Evolutionary conservation across 2,888 invertebrate species (phyloP).

Genomic region (Drosophila testacea): DNA sequence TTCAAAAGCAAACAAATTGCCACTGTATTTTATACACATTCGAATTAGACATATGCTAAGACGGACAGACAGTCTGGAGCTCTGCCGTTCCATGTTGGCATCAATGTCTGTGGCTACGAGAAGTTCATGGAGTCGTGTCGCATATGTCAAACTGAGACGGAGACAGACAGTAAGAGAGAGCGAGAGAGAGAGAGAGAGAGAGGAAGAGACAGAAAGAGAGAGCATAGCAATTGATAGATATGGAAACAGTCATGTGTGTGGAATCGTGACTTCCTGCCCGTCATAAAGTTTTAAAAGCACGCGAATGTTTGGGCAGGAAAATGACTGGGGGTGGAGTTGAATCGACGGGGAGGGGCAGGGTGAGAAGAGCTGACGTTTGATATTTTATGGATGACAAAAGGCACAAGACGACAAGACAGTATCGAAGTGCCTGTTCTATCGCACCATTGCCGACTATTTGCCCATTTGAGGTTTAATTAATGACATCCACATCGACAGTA

Average conservation of each 20-base stretch:
- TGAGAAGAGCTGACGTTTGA: conserved; percentile 26
- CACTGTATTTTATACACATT: conserved; percentile 26
- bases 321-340: background rate
- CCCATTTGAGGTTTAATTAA: conserved; percentile 79
- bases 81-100: conserved; percentile 28
- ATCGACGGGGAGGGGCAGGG: background rate
- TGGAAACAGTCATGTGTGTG: conserved; percentile 35
- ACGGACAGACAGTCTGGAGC: conserved; percentile 8
- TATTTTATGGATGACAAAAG: conserved; percentile 74
- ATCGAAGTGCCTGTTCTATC: conserved; percentile 39
- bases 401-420: conserved; percentile 65
- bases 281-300: conserved; percentile 59
- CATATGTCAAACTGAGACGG: conserved; percentile 3
- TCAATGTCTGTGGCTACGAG: conserved; percentile 21
- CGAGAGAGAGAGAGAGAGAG: background rate
- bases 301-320: conserved; percentile 23
- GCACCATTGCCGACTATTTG: conserved; percentile 41
- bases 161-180: background rate
- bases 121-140: conserved; percentile 37
- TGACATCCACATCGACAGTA: conserved; percentile 57
- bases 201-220: conserved; percentile 18
- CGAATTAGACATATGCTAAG: conserved; percentile 6
- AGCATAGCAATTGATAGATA: conserved; percentile 39
- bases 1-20: conserved; percentile 55
- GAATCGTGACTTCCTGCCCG: conserved; percentile 76